Conservation (phyloP, 1,140 invertebrate genomes). For the Drosophila miranda region DNA sequence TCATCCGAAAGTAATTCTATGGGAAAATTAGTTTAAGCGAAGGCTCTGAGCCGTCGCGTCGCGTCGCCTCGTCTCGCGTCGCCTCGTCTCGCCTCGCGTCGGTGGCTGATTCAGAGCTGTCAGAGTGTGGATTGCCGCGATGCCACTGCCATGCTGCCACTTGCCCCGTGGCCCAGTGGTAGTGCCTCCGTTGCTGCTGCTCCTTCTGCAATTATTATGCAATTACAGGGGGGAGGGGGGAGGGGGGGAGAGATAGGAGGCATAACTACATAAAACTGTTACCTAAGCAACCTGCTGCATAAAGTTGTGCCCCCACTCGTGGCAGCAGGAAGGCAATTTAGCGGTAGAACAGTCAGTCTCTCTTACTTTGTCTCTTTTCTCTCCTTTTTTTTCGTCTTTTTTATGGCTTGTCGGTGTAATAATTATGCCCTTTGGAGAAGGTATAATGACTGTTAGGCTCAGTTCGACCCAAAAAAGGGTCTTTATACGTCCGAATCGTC, state of each 20-base stretch:
- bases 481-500: too few species aligned
- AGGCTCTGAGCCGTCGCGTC: conserved; percentile 19
- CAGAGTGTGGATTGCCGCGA: conserved; percentile 45
- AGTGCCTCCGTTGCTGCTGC: conserved; percentile 3
- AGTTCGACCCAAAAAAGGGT: too few species aligned
- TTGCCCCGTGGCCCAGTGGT: too few species aligned
- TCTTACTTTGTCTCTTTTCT: conserved; percentile 4
- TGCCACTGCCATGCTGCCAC: conserved; percentile 16
- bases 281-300: conserved; percentile 78
- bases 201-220: conserved; percentile 69
- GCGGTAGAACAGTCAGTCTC: conserved; percentile 34
- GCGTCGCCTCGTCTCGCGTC: conserved; percentile 4
- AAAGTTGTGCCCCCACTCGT: conserved; percentile 56
- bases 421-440: too few species aligned
- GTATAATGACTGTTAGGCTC: too few species aligned
- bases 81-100: not conserved
- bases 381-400: conserved; percentile 63
- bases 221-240: conserved; percentile 52
- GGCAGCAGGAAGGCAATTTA: conserved; percentile 64
- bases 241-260: conserved; percentile 14
- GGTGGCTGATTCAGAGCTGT: conserved; percentile 46
- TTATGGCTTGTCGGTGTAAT: conserved; percentile 63
- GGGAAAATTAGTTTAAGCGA: conserved; percentile 74
- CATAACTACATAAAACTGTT: conserved; percentile 78
- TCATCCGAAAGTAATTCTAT: conserved; percentile 77